These are phyloP conservation scores for Anthopleura sola DNA, from an alignment of 64 coral and sea anemone genomes.

Conservation along the genomic window DNA sequence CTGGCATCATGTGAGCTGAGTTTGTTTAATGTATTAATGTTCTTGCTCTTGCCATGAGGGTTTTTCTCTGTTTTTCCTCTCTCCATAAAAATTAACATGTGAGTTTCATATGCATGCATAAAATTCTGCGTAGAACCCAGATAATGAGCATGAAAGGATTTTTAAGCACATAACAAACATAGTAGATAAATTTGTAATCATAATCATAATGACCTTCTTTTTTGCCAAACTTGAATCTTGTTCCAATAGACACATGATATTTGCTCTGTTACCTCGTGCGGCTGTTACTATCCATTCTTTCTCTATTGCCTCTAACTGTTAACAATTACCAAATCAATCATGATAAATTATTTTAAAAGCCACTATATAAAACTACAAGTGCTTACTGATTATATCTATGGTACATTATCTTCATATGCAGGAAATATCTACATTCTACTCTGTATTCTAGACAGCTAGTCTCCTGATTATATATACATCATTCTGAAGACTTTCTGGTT, in stretches of 20 bases:
- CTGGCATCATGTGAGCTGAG: no score
- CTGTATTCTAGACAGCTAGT: neutral
- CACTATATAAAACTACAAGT: neutral
- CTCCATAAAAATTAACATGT: no score
- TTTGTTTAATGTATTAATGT: no score
- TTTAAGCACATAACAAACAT: neutral
- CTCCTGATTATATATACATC: neutral
- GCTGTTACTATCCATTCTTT: constrained; percentile 90
- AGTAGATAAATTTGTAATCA: neutral
- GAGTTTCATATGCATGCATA: no score
- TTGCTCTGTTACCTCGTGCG: constrained; percentile 82
- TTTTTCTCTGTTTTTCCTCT: no score
- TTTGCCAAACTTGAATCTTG: constrained; percentile 77
- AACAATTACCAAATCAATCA: neutral
- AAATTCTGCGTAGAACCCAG: no score
- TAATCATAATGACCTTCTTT: constrained; percentile 53
- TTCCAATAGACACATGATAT: constrained; percentile 92
- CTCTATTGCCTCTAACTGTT: constrained; percentile 77
- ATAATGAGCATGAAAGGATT: neutral
- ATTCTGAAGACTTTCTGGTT: no score
- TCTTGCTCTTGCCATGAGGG: no score
- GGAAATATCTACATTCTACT: no score
- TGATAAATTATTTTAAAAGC: neutral
- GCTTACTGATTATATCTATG: no score
- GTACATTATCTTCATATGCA: no score